phyloP scores from a whole-genome alignment of 2,797 vertebrate genomes.

The Scyliorhinus canicula region DNA sequence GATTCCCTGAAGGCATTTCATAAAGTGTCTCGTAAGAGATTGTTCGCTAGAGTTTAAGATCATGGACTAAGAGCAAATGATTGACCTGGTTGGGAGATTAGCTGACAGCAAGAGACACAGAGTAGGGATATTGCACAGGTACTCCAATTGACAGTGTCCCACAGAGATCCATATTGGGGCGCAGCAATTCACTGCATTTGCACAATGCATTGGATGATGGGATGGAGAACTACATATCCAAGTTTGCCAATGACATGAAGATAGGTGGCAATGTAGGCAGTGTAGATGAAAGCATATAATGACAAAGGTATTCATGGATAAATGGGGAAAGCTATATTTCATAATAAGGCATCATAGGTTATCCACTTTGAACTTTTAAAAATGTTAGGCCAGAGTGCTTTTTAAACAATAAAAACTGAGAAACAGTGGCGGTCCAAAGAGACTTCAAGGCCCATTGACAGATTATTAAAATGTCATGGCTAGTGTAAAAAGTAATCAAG shows the following conservation, averaged over 20 bases:
- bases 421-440: too few relatives aligned
- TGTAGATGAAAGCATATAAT: background rate
- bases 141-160: background rate
- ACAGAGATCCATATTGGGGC: background rate
- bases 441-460: background rate
- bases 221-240: background rate
- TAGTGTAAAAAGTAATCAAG: background rate
- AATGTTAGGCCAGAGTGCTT: background rate
- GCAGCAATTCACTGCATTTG: background rate
- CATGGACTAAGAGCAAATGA: background rate
- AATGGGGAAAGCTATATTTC: background rate
- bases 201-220: background rate
- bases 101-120: background rate
- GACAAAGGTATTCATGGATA: background rate
- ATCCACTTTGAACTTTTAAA: background rate
- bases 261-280: background rate
- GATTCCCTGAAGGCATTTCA: background rate
- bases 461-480: background rate
- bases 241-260: background rate
- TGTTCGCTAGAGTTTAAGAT: background rate
- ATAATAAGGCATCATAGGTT: background rate
- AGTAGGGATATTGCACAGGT: background rate
- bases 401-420: background rate
- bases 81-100: background rate
- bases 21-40: background rate